Percentiles rank a stretch among this genome's conserved stretches.
phyloP scores from a whole-genome alignment of 2,888 invertebrate species.

The Microctonus aethiopoides region DNA sequence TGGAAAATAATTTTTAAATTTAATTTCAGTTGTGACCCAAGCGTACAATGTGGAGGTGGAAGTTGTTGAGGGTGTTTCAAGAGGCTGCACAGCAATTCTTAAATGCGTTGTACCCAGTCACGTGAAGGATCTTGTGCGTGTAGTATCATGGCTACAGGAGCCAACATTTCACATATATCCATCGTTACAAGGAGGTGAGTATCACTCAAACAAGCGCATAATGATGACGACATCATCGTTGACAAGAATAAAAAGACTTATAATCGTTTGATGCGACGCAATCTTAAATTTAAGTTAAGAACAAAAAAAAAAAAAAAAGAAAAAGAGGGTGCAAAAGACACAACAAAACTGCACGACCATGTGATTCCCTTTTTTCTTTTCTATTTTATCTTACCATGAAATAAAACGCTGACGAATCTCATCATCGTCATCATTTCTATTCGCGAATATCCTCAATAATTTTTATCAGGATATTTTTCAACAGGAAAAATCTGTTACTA shows the following conservation, averaged over 20 bases:
- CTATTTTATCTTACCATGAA: neutral
- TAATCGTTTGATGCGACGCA: neutral
- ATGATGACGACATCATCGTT: too few relatives aligned
- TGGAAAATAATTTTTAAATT: neutral
- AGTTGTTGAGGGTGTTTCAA: conserved; percentile 74
- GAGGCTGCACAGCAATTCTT: conserved; percentile 79
- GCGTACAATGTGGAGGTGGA: conserved; percentile 80
- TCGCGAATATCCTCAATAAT: neutral
- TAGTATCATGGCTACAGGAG: conserved; percentile 81
- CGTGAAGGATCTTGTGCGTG: conserved; percentile 79
- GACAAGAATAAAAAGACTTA: too few relatives aligned
- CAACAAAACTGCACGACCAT: neutral
- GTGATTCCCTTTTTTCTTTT: neutral
- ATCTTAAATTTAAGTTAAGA: too few relatives aligned
- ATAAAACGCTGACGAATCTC: neutral
- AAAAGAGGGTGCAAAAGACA: neutral
- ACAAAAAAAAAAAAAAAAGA: neutral
- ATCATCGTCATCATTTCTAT: neutral
- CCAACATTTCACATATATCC: conserved; percentile 80
- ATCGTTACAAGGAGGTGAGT: conserved; percentile 79
- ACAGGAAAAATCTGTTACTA: neutral
- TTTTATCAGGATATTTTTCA: neutral
- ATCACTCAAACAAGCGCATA: conserved; percentile 8
- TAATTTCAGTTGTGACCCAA: conserved; percentile 76
- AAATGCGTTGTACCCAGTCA: conserved; percentile 80